Conservation (phyloP, 2,113 vertebrate genomes). For the Pardalotus punctatus region DNA sequence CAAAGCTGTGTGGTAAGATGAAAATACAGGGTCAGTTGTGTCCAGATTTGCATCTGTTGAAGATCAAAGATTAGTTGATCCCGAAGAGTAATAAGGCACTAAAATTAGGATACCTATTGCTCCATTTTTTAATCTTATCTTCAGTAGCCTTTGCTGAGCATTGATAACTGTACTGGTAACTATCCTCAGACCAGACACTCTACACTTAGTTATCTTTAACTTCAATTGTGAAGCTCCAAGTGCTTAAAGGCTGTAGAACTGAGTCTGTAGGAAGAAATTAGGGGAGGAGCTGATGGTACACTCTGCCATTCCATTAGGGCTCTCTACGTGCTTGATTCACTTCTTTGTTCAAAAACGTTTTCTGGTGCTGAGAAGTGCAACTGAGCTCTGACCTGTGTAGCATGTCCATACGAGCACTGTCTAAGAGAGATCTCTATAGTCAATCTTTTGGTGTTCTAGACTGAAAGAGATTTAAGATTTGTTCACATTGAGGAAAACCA, state of each 20-base stretch:
- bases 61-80: neutral
- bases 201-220: neutral
- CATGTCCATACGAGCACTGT: neutral
- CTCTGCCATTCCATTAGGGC: neutral
- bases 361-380: neutral
- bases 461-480: conserved; percentile 73
- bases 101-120: neutral
- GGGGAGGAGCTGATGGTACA: neutral
- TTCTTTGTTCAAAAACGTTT: neutral
- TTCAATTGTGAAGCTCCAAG: neutral
- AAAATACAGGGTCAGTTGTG: neutral
- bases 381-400: neutral
- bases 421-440: neutral
- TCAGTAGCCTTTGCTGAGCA: neutral
- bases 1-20: neutral
- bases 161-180: neutral
- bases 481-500: conserved; percentile 57
- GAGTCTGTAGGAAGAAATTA: neutral
- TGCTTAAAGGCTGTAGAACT: neutral
- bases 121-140: neutral
- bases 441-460: conserved; percentile 20
- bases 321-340: neutral
- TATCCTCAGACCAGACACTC: neutral
- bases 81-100: neutral
- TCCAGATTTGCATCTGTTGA: neutral